Evolutionary conservation across 2,797 vertebrate genomes (phyloP).

Genomic region (Melanogrammus aeglefinus): DNA sequence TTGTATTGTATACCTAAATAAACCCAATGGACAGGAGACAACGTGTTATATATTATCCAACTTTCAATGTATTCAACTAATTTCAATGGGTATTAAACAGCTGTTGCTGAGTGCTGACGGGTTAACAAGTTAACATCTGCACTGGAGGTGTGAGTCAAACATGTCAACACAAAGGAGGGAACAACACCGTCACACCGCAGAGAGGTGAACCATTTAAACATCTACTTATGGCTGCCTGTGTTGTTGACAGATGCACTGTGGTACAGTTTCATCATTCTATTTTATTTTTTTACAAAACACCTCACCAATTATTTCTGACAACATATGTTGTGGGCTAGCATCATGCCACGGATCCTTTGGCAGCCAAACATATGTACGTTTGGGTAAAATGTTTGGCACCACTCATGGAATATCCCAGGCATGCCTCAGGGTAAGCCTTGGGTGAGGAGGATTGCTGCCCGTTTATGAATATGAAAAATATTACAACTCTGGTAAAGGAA

Average conservation of each 20-base stretch:
- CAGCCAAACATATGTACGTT: not conserved
- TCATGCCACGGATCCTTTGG: not conserved
- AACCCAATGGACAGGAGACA: not conserved
- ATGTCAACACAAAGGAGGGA: not conserved
- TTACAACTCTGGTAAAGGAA: not conserved
- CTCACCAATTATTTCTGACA: not conserved
- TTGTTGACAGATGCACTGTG: not conserved
- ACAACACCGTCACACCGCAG: not conserved
- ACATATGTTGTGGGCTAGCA: not conserved
- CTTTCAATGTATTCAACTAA: too few species aligned
- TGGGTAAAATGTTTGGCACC: not conserved
- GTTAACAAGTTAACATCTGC: not conserved
- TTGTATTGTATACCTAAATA: not conserved
- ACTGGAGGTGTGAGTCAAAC: not conserved
- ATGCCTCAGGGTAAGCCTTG: not conserved
- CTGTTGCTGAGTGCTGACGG: not conserved
- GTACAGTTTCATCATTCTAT: not conserved
- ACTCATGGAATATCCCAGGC: not conserved
- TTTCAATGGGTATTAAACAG: not conserved
- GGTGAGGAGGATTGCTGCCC: conserved; percentile 2
- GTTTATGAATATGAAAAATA: not conserved
- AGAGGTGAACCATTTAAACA: not conserved
- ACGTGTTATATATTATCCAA: not conserved
- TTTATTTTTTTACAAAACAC: not conserved
- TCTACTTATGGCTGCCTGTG: not conserved